Evolutionary conservation across 1,140 invertebrate species (phyloP).

Genomic region (Trichoplusia ni): DNA sequence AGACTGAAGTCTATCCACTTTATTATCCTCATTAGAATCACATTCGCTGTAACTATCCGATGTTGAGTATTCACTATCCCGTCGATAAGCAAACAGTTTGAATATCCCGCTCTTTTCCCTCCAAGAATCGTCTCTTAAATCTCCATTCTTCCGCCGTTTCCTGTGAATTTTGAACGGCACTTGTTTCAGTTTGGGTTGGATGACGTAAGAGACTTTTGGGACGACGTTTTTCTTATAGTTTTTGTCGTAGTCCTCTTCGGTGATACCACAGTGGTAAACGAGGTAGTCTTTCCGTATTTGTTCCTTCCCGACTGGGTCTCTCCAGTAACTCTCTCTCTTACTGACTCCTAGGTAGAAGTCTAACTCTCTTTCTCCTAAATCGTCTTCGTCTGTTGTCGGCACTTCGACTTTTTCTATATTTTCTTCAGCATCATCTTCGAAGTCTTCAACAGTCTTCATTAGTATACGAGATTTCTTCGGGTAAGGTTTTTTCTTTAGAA

Average conservation of each 20-base stretch:
- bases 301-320: conserved; percentile 67
- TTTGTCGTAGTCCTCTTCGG: conserved; percentile 72
- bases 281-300: conserved; percentile 75
- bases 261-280: conserved; percentile 70
- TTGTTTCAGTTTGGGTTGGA: conserved; percentile 66
- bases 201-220: conserved; percentile 47
- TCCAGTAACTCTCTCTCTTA: conserved; percentile 68
- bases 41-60: conserved; percentile 77
- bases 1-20: conserved; percentile 15
- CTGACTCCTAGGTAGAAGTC: conserved; percentile 70
- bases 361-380: conserved; percentile 64
- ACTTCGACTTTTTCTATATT: conserved; percentile 36
- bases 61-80: conserved; percentile 62
- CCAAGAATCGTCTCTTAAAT: conserved; percentile 71
- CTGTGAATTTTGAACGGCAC: conserved; percentile 74
- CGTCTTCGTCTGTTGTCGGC: conserved; percentile 46
- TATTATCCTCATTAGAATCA: conserved; percentile 57
- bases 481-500: conserved; percentile 66
- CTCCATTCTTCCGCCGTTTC: conserved; percentile 59
- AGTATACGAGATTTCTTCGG: conserved; percentile 56
- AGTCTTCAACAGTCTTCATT: conserved; percentile 55
- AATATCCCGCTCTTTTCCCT: conserved; percentile 68
- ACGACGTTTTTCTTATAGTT: conserved; percentile 55
- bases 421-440: conserved; percentile 33
- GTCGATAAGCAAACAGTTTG: conserved; percentile 67